phyloP scores from a whole-genome alignment of 2,113 vertebrate genomes.

The Antennarius striatus region DNA sequence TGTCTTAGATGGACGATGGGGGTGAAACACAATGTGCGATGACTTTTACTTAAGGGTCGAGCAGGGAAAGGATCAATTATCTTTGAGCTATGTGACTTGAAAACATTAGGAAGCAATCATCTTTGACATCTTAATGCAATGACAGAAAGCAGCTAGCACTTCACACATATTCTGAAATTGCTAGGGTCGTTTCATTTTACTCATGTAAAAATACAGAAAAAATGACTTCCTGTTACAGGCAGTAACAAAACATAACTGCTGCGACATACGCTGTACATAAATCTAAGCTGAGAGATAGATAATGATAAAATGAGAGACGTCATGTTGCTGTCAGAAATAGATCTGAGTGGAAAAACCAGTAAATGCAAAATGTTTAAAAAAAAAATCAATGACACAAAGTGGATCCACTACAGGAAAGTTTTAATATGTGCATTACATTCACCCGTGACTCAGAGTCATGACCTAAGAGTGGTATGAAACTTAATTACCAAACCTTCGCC shows the following conservation, averaged over 20 bases:
- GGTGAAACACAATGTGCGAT: conserved; percentile 32
- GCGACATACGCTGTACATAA: background rate
- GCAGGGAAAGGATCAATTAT: conserved; percentile 47
- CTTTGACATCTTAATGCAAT: conserved; percentile 69
- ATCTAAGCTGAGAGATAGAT: background rate
- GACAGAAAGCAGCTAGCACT: conserved; percentile 16
- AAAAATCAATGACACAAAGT: conserved; percentile 10
- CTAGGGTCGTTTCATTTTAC: conserved; percentile 11
- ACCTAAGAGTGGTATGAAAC: conserved; percentile 33
- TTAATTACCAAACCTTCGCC: conserved; percentile 40
- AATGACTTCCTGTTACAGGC: background rate
- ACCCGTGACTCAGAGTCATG: conserved; percentile 43
- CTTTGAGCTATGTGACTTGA: conserved; percentile 38
- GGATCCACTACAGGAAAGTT: conserved; percentile 8
- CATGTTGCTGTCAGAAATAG: background rate
- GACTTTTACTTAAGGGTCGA: conserved; percentile 22
- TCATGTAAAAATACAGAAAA: conserved; percentile 20
- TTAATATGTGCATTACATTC: conserved; percentile 9
- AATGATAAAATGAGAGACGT: conserved; percentile 1
- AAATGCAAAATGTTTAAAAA: background rate
- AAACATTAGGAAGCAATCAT: conserved; percentile 37
- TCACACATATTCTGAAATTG: conserved; percentile 40
- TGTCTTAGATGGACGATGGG: conserved; percentile 5
- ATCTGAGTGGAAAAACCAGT: background rate
- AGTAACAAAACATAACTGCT: background rate